Percentiles rank a stretch among this genome's conserved stretches.
Evolutionary conservation across 2,113 vertebrate species (phyloP).

Genomic region (Gopherus flavomarginatus): DNA sequence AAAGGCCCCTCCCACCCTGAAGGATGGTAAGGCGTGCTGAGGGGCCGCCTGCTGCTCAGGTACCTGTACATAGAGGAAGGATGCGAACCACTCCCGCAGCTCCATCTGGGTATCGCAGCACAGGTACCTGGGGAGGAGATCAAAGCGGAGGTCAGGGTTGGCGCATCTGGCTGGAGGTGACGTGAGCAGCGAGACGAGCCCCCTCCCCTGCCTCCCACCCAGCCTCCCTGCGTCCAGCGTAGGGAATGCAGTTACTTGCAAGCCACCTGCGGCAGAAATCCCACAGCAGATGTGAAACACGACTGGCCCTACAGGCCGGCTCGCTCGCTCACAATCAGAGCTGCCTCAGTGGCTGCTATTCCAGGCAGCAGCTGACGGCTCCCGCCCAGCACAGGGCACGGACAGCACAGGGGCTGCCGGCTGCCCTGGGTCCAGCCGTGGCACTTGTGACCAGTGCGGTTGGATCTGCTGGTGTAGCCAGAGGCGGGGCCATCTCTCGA

Average conservation of each 20-base stretch:
- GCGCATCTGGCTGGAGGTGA: background rate
- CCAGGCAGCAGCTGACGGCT: background rate
- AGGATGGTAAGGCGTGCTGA: background rate
- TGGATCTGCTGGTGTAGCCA: background rate
- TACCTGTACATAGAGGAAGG: conserved; percentile 93
- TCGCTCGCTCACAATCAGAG: background rate
- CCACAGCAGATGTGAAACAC: background rate
- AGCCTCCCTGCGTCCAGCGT: background rate
- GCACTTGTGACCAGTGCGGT: too few species aligned
- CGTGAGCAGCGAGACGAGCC: background rate
- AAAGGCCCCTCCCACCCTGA: background rate
- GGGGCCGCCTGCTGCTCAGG: background rate
- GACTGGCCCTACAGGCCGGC: background rate
- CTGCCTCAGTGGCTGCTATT: background rate
- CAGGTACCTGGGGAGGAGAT: conserved; percentile 85
- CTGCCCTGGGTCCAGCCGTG: background rate
- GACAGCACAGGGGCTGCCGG: too few species aligned
- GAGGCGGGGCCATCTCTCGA: background rate
- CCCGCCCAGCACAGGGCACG: background rate
- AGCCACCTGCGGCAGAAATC: background rate
- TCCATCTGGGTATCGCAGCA: conserved; percentile 92
- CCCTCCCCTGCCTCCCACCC: too few species aligned
- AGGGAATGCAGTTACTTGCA: background rate
- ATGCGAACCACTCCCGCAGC: conserved; percentile 92
- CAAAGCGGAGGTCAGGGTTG: background rate